phyloP scores from a whole-genome alignment of 2,888 invertebrate genomes.

The Leptinotarsa tumamoca region DNA sequence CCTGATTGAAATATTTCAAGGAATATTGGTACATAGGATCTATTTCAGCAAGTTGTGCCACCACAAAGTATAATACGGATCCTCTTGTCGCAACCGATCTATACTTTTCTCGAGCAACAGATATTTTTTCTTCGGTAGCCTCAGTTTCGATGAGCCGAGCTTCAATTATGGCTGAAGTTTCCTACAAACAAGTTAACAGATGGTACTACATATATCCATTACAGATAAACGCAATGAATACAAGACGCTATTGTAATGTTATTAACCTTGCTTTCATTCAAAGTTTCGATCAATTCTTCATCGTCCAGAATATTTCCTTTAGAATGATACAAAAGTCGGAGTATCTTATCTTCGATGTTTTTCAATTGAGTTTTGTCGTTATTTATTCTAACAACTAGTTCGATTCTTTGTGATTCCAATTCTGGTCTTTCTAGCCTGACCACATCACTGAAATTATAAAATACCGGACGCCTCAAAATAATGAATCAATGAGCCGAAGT shows the following conservation, averaged over 20 bases:
- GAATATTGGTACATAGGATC: slow-evolving; percentile 98
- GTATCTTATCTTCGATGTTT: slow-evolving; percentile 90
- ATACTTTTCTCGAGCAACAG: slow-evolving; percentile 87
- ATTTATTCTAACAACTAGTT: slow-evolving; percentile 87
- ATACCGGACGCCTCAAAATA: not conserved
- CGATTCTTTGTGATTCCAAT: slow-evolving; percentile 83
- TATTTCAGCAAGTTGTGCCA: slow-evolving; percentile 87
- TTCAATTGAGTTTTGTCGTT: slow-evolving; percentile 86
- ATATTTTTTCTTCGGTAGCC: slow-evolving; percentile 87
- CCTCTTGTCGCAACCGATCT: slow-evolving; percentile 88
- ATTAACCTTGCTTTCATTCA: slow-evolving; percentile 85
- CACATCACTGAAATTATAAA: slow-evolving; percentile 73
- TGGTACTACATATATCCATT: too few relatives aligned
- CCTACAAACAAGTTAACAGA: slow-evolving; percentile 66
- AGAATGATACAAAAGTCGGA: slow-evolving; percentile 83
- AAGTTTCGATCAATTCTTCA: slow-evolving; percentile 90
- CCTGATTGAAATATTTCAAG: slow-evolving; percentile 86
- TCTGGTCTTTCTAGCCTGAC: slow-evolving; percentile 93
- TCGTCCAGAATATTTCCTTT: slow-evolving; percentile 94
- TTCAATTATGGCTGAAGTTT: slow-evolving; percentile 91
- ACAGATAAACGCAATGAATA: too few relatives aligned
- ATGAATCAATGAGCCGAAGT: not conserved
- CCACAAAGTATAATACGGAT: slow-evolving; percentile 90
- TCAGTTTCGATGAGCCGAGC: slow-evolving; percentile 89
- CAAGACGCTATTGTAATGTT: too few relatives aligned